phyloP scores from a whole-genome alignment of 2,113 vertebrate genomes.

The Entomyzon cyanotis region DNA sequence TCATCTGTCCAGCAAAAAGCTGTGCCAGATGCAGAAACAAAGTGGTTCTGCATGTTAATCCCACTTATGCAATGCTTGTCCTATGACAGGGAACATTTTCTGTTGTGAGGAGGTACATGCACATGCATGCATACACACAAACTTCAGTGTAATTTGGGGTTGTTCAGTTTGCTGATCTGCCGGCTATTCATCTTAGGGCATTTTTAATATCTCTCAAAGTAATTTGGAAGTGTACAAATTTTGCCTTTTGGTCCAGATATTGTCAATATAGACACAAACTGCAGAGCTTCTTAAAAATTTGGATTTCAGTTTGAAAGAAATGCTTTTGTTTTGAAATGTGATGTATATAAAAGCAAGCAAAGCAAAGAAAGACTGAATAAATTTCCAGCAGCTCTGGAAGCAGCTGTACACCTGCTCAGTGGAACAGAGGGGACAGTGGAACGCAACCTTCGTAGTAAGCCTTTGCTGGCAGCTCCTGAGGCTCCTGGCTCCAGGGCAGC shows the following conservation, averaged over 20 bases:
- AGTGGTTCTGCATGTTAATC: not conserved
- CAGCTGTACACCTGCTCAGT: not conserved
- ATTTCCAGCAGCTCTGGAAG: not conserved
- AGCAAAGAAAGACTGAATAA: not conserved
- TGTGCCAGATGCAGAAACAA: conserved; percentile 10
- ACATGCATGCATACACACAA: not conserved
- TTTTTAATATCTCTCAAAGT: not conserved
- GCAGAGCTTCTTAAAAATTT: not conserved
- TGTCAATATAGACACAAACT: not conserved
- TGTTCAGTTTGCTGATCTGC: not conserved
- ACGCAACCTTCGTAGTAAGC: not conserved
- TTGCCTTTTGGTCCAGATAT: not conserved
- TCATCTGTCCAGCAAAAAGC: conserved; percentile 47
- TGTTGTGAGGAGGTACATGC: not conserved
- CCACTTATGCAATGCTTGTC: not conserved
- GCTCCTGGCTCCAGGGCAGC: not conserved
- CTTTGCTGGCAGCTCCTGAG: not conserved
- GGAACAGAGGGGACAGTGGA: not conserved
- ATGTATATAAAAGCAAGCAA: not conserved
- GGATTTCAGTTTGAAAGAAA: not conserved
- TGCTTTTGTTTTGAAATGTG: not conserved
- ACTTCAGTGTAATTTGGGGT: not conserved
- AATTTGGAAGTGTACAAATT: not conserved
- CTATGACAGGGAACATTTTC: not conserved
- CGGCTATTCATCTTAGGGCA: not conserved